A percentile compares a stretch with the other conserved stretches of the same genome.
Conservation (phyloP, 2,113 vertebrate genomes). For the Otis tarda region DNA sequence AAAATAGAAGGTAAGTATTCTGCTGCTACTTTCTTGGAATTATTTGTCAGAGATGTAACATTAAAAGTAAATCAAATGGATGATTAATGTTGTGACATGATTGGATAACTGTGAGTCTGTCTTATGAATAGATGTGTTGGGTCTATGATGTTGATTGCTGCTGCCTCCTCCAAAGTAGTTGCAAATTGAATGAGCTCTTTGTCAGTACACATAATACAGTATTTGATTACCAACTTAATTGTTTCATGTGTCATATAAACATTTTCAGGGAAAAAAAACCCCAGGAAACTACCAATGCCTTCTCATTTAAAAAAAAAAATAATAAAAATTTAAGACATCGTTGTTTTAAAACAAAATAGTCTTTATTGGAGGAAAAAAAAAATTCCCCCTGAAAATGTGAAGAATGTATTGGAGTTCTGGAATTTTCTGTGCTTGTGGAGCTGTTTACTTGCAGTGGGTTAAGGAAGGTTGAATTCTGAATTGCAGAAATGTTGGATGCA, state of each 20-base stretch:
- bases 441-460: neutral
- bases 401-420: neutral
- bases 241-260: neutral
- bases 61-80: neutral
- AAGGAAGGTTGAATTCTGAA: neutral
- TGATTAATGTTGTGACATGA: neutral
- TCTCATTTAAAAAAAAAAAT: neutral
- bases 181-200: neutral
- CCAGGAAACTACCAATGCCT: neutral
- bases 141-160: neutral
- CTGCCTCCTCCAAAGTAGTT: neutral
- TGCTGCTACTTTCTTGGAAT: neutral
- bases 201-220: neutral
- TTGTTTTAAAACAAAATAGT: neutral
- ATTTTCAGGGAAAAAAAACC: neutral
- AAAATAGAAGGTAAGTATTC: neutral
- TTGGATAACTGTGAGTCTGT: neutral
- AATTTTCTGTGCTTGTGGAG: neutral
- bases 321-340: neutral
- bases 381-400: neutral
- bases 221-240: neutral
- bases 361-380: neutral
- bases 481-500: neutral
- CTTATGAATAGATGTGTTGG: neutral
- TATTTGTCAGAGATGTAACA: neutral